Evolutionary conservation across 2,113 vertebrate genomes (phyloP).

Genomic region (Myiagra hebetior): DNA sequence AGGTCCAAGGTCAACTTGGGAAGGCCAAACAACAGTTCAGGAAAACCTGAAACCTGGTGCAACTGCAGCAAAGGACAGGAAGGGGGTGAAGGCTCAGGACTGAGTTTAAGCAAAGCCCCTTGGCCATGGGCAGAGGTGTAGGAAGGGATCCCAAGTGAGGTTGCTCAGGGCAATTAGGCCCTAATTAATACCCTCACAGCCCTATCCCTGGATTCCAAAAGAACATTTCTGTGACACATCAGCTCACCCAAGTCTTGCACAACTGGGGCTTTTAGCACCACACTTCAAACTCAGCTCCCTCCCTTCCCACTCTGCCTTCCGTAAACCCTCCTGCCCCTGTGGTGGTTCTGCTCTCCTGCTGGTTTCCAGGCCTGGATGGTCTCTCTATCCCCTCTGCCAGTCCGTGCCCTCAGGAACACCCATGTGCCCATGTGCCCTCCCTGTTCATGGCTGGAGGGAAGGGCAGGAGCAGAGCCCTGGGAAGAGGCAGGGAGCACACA

Average conservation of each 20-base stretch:
- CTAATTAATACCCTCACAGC: neutral
- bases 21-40: neutral
- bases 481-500: neutral
- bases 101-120: neutral
- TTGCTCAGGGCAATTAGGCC: neutral
- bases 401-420: neutral
- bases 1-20: neutral
- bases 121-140: neutral
- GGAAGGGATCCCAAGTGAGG: neutral
- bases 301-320: neutral
- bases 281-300: neutral
- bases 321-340: neutral
- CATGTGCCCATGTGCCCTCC: neutral
- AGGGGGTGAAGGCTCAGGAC: neutral
- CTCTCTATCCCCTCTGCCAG: neutral
- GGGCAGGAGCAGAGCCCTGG: neutral
- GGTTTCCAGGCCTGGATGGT: neutral
- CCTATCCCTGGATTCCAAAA: neutral
- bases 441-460: neutral
- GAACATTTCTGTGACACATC: neutral
- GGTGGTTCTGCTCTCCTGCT: neutral
- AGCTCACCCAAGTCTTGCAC: neutral
- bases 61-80: neutral
- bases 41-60: neutral
- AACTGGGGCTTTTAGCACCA: neutral